These are phyloP conservation scores for Neodon shergylaensis DNA, from an alignment of 2,113 vertebrate genomes.

Conservation along the genomic window DNA sequence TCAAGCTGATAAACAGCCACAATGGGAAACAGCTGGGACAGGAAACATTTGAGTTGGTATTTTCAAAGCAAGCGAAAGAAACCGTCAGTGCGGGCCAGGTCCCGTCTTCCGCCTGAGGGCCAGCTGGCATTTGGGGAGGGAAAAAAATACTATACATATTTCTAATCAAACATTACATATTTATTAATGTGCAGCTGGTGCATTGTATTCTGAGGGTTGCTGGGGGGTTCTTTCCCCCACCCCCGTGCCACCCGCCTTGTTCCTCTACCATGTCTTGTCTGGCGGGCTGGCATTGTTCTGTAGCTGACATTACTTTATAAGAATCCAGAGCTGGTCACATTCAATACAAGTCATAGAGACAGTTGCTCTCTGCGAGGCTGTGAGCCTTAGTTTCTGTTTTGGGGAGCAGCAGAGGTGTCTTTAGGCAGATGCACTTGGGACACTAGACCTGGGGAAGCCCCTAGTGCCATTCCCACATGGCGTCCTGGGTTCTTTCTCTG, in stretches of 20 bases:
- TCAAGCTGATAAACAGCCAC: slow-evolving; percentile 92
- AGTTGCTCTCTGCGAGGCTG: slow-evolving; percentile 77
- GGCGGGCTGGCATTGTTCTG: slow-evolving; percentile 86
- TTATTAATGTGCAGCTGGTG: slow-evolving; percentile 92
- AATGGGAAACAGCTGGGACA: slow-evolving; percentile 93
- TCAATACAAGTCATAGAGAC: slow-evolving; percentile 81
- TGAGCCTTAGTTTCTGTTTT: slow-evolving; percentile 79
- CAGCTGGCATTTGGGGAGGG: slow-evolving; percentile 85
- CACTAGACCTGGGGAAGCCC: accelerated
- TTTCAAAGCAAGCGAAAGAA: slow-evolving; percentile 91
- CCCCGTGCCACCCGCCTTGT: slow-evolving; percentile 70
- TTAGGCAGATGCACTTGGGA: slow-evolving; percentile 75
- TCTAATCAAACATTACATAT: slow-evolving; percentile 93
- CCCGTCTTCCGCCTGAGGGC: slow-evolving; percentile 88
- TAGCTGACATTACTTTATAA: slow-evolving; percentile 86
- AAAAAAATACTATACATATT: slow-evolving; percentile 92
- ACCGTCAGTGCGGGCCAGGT: slow-evolving; percentile 88
- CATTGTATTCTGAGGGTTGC: slow-evolving; percentile 83
- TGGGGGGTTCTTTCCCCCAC: slow-evolving; percentile 75
- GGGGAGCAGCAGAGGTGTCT: slow-evolving; percentile 72
- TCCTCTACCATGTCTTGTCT: slow-evolving; percentile 84
- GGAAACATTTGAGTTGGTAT: slow-evolving; percentile 91
- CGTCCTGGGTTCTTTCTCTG: neutral
- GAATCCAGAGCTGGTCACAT: slow-evolving; percentile 82
- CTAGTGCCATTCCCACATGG: neutral